These are phyloP conservation scores for Thalassarche chlororhynchos DNA, from an alignment of 2,113 vertebrate species.

Conservation along the genomic window DNA sequence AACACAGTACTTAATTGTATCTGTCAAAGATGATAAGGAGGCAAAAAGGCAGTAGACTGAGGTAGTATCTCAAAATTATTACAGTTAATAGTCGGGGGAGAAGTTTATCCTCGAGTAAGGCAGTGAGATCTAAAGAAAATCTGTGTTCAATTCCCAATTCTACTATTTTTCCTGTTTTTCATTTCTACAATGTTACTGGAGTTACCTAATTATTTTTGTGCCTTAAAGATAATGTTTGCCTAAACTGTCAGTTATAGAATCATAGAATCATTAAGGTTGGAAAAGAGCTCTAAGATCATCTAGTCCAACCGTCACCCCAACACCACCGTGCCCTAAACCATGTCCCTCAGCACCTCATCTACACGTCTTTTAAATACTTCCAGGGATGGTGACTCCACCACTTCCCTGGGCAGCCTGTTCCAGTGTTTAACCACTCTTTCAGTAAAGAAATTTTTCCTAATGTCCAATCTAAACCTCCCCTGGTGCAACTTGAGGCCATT, in stretches of 20 bases:
- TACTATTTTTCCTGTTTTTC: neutral
- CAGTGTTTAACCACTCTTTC: too few species aligned
- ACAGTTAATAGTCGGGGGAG: neutral
- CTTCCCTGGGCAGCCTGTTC: too few species aligned
- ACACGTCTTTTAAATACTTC: too few species aligned
- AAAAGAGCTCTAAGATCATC: too few species aligned
- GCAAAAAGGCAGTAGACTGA: neutral
- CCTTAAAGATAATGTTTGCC: neutral
- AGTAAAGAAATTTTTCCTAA: too few species aligned
- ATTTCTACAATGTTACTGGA: neutral
- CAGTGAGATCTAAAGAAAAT: neutral
- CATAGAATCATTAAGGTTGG: too few species aligned
- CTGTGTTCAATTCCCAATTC: neutral
- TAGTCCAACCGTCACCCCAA: too few species aligned
- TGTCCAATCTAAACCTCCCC: too few species aligned
- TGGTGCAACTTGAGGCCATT: too few species aligned
- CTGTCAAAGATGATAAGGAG: neutral
- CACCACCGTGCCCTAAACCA: too few species aligned
- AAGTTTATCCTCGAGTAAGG: neutral
- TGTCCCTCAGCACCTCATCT: too few species aligned
- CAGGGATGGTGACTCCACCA: too few species aligned
- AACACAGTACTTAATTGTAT: neutral
- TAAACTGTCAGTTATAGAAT: neutral
- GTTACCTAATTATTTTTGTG: neutral
- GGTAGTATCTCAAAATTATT: neutral